phyloP scores from a whole-genome alignment of 92 coral and sea anemone species.

The Diadumene lineata region DNA sequence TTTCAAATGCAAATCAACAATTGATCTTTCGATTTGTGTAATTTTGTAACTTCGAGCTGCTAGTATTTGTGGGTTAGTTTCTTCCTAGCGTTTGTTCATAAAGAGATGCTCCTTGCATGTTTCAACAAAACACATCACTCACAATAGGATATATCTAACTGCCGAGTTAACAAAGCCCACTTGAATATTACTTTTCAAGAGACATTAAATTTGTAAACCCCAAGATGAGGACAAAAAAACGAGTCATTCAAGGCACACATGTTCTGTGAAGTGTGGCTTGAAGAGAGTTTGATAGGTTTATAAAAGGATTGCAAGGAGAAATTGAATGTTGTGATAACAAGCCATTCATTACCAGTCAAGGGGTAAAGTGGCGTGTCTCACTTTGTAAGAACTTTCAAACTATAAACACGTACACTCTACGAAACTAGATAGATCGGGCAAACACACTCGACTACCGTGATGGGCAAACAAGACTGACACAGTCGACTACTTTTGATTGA shows the following conservation, averaged over 20 bases:
- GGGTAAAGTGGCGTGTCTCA: conserved; percentile 6
- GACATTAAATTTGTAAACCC: not conserved
- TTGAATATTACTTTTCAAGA: not conserved
- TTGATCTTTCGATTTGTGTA: no score
- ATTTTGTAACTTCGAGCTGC: no score
- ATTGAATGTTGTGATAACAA: conserved; percentile 13
- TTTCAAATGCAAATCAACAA: no score
- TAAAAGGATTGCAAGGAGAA: conserved; percentile 8
- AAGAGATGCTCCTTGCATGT: not conserved
- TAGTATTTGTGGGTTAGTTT: not conserved
- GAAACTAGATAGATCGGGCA: no score
- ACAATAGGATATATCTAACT: conserved; percentile 23
- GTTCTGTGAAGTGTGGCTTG: conserved; percentile 5
- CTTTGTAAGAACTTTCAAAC: not conserved
- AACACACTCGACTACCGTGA: no score
- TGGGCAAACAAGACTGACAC: no score
- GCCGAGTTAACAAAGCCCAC: conserved; percentile 18
- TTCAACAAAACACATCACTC: not conserved
- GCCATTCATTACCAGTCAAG: conserved; percentile 12
- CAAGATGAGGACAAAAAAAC: not conserved
- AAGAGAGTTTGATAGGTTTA: conserved; percentile 14
- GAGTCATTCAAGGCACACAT: conserved; percentile 10
- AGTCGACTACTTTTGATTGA: no score
- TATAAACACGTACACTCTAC: no score
- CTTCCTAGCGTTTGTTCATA: not conserved